These are phyloP conservation scores for Stegophylla sp. DNA, from an alignment of 2,888 invertebrate species.

Conservation along the genomic window DNA sequence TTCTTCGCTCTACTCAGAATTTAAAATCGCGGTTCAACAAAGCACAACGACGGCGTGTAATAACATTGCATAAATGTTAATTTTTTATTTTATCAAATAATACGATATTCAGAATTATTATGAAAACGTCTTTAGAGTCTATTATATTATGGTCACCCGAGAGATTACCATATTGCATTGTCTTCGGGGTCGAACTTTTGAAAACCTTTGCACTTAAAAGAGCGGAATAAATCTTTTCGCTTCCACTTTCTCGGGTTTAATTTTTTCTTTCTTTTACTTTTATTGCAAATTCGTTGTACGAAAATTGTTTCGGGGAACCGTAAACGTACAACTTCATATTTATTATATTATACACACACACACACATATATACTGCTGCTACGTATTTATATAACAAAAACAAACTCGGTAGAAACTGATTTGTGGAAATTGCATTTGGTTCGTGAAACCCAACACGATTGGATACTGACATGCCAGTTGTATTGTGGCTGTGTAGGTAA, in stretches of 20 bases:
- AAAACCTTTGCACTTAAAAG: constrained; percentile 38
- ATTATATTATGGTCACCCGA: not conserved
- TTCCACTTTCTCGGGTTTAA: not conserved
- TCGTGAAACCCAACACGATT: constrained; percentile 21
- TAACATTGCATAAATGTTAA: not conserved
- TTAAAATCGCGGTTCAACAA: no score
- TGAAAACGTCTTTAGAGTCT: not conserved
- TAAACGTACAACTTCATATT: constrained; percentile 10
- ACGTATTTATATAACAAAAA: constrained; percentile 14
- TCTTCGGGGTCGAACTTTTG: constrained; percentile 9
- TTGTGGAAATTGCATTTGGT: constrained; percentile 29
- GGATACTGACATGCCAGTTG: not conserved
- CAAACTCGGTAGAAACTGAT: constrained; percentile 28
- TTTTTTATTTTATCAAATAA: not conserved
- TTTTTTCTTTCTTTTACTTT: constrained; percentile 17
- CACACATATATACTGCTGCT: not conserved
- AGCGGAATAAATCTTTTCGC: constrained; percentile 14
- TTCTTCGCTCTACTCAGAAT: no score
- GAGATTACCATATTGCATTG: constrained; percentile 32
- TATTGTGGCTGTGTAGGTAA: not conserved
- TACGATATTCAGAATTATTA: not conserved
- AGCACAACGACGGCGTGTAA: no score
- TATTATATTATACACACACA: not conserved
- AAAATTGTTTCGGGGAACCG: constrained; percentile 2
- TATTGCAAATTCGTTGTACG: not conserved